Evolutionary conservation across 1,140 invertebrate genomes (phyloP).

Genomic region (Aphelenchoides fujianensis): DNA sequence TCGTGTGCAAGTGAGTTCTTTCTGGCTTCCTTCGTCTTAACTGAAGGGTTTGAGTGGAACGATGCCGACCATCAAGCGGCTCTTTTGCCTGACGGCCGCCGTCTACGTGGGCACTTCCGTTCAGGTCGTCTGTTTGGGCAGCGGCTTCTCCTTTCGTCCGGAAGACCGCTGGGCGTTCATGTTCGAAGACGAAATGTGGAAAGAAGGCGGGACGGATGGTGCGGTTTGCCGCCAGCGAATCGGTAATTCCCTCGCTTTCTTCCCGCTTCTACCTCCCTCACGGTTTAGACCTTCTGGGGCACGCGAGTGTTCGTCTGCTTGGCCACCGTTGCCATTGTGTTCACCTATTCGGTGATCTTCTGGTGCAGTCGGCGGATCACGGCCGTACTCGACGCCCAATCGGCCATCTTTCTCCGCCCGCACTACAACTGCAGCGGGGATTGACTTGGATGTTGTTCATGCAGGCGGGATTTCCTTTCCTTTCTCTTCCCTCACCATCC

Average conservation of each 20-base stretch:
- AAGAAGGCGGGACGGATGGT: background rate
- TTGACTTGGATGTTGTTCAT: background rate
- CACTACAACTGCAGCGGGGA: background rate
- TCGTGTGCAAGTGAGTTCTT: background rate
- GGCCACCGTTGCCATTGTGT: background rate
- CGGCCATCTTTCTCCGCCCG: background rate
- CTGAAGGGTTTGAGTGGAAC: no score
- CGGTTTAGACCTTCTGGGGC: background rate
- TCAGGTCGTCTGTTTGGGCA: background rate
- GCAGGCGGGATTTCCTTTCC: no score
- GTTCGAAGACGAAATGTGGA: no score
- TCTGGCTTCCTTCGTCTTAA: no score
- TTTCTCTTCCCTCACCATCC: no score
- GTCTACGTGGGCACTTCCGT: background rate
- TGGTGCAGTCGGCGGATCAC: background rate
- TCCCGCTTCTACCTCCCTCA: no score
- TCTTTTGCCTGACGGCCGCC: background rate
- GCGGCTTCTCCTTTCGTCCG: background rate
- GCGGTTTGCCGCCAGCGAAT: background rate
- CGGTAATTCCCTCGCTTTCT: no score
- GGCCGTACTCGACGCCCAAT: background rate
- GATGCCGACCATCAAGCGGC: background rate
- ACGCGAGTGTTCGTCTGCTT: background rate
- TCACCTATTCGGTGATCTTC: background rate
- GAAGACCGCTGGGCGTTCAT: no score